Percentiles rank a stretch among this genome's conserved stretches.
Evolutionary conservation across 1,140 invertebrate species (phyloP).

Genomic region (Drepana arcuata): DNA sequence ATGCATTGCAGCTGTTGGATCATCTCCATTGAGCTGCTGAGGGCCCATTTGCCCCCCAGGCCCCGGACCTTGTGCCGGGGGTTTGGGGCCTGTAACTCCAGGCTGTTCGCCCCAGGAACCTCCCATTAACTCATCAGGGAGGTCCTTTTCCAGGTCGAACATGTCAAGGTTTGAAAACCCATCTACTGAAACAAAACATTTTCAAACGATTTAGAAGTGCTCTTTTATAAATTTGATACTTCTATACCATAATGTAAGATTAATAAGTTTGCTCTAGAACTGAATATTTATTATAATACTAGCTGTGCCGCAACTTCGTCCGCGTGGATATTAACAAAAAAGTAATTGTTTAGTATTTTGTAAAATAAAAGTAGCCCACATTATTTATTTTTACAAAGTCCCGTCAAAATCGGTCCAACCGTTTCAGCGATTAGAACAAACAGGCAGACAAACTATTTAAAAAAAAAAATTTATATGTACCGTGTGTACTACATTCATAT

Average conservation of each 20-base stretch:
- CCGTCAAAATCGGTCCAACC: too few relatives aligned
- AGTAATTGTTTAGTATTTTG: too few relatives aligned
- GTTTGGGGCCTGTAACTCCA: conserved; percentile 75
- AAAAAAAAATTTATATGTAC: too few relatives aligned
- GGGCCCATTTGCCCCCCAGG: conserved; percentile 73
- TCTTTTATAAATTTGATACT: too few relatives aligned
- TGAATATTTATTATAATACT: not conserved
- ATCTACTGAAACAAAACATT: conserved; percentile 66
- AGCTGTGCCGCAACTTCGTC: too few relatives aligned
- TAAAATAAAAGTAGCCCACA: too few relatives aligned
- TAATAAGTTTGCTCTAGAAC: not conserved
- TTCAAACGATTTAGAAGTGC: not conserved
- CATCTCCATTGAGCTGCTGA: conserved; percentile 78
- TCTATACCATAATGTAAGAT: not conserved
- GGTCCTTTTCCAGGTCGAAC: conserved; percentile 91
- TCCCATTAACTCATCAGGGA: conserved; percentile 91
- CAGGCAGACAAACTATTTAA: too few relatives aligned
- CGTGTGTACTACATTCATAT: too few relatives aligned
- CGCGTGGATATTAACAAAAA: too few relatives aligned
- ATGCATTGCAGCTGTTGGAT: conserved; percentile 72
- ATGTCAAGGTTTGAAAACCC: conserved; percentile 84
- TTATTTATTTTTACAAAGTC: too few relatives aligned
- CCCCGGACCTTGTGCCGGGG: conserved; percentile 83
- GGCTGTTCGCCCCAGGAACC: conserved; percentile 80
- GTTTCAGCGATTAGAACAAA: too few relatives aligned